phyloP scores from a whole-genome alignment of 2,797 vertebrate species.

The Scomberomorus guttatus region DNA sequence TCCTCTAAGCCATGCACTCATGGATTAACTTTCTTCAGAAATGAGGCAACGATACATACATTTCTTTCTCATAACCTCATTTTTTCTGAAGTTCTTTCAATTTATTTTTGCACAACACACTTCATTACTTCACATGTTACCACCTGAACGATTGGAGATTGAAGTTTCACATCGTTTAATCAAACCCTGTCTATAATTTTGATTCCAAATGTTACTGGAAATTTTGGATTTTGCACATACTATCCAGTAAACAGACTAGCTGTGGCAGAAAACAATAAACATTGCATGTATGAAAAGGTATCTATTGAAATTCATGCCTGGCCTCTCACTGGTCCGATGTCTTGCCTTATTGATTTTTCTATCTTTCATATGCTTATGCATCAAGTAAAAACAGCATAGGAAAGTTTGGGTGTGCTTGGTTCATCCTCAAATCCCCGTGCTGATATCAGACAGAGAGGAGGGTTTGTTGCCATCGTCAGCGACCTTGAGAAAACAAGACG shows the following conservation, averaged over 20 bases:
- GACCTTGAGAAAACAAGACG: constrained; percentile 80
- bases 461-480: constrained; percentile 70
- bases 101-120: background rate
- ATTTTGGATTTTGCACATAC: constrained; percentile 2
- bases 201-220: background rate
- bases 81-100: constrained; percentile 30
- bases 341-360: constrained; percentile 77
- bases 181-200: constrained; percentile 4
- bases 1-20: constrained; percentile 67
- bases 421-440: constrained; percentile 65
- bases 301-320: constrained; percentile 68
- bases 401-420: constrained; percentile 63
- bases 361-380: constrained; percentile 79
- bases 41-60: constrained; percentile 52
- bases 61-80: constrained; percentile 78
- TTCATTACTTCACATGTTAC: background rate
- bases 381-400: constrained; percentile 75
- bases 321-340: constrained; percentile 57
- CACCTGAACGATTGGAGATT: background rate
- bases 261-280: constrained; percentile 63
- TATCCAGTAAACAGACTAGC: constrained; percentile 33
- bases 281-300: constrained; percentile 59
- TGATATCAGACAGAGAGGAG: constrained; percentile 67
- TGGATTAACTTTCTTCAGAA: constrained; percentile 73
- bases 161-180: background rate